Percentiles rank a stretch among this genome's conserved stretches.
Evolutionary conservation across 2,888 invertebrate genomes (phyloP).

Genomic region (Dolomedes plantarius): DNA sequence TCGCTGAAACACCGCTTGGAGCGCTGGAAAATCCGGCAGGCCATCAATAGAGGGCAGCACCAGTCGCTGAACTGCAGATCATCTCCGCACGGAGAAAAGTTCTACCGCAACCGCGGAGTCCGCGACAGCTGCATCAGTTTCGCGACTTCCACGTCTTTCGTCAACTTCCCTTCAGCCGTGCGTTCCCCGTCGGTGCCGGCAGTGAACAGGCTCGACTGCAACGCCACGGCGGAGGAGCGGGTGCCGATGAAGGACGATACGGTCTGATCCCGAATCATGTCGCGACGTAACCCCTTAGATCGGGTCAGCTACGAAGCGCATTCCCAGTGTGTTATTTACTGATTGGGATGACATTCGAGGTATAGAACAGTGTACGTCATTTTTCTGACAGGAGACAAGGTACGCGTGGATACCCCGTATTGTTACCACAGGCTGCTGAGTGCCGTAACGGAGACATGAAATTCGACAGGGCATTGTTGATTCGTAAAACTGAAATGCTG

Average conservation of each 20-base stretch:
- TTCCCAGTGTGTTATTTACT: no score
- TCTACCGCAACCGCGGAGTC: conserved; percentile 34
- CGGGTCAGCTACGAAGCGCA: no score
- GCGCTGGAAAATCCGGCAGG: conserved; percentile 45
- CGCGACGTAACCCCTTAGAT: no score
- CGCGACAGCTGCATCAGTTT: conserved; percentile 62
- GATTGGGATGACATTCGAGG: no score
- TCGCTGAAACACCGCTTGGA: conserved; percentile 42
- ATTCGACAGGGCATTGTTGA: no score
- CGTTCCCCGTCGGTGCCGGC: conserved; percentile 41
- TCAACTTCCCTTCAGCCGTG: conserved; percentile 36
- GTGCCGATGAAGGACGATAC: conserved; percentile 34
- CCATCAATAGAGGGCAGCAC: conserved; percentile 48
- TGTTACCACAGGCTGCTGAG: no score
- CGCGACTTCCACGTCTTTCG: conserved; percentile 45
- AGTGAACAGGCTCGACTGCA: conserved; percentile 28
- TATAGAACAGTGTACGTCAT: no score
- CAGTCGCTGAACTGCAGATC: conserved; percentile 40
- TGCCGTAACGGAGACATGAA: no score
- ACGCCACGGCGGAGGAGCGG: neutral
- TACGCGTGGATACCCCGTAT: no score
- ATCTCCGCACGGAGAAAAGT: conserved; percentile 46
- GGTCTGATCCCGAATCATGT: conserved; percentile 25
- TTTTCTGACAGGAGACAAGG: no score
- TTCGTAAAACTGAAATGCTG: no score